A percentile compares a stretch with the other conserved stretches of the same genome.
phyloP scores from a whole-genome alignment of 1,140 invertebrate genomes.

The Neocloeon triangulifer region DNA sequence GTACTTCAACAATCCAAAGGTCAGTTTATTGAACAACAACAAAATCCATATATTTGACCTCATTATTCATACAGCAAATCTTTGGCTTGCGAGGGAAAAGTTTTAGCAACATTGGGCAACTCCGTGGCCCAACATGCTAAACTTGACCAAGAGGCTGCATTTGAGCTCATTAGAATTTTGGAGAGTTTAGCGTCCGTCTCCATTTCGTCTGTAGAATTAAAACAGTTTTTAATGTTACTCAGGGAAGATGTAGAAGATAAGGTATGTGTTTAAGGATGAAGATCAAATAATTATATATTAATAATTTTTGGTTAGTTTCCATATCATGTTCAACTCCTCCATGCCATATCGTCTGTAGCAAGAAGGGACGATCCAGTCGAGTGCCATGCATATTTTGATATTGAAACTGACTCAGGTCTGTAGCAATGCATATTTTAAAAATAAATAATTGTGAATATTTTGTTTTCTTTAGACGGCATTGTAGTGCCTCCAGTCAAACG shows the following conservation, averaged over 20 bases:
- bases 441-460: not conserved
- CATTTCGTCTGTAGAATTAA: slow-evolving; percentile 28
- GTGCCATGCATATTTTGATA: slow-evolving; percentile 25
- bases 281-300: slow-evolving; percentile 4
- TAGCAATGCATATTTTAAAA: not conserved
- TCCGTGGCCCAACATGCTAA: slow-evolving; percentile 14
- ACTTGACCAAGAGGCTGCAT: slow-evolving; percentile 15
- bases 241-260: slow-evolving; percentile 15
- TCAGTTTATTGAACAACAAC: slow-evolving; percentile 12
- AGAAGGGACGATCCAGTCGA: slow-evolving; percentile 17
- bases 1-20: slow-evolving; percentile 20
- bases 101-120: slow-evolving; percentile 19
- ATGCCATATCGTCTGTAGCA: slow-evolving; percentile 21
- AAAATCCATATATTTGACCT: slow-evolving; percentile 7
- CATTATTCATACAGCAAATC: slow-evolving; percentile 7
- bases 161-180: slow-evolving; percentile 27
- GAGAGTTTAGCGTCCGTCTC: slow-evolving; percentile 31
- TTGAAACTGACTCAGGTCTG: slow-evolving; percentile 19
- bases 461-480: slow-evolving; percentile 20
- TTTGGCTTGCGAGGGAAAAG: slow-evolving; percentile 10
- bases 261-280: no score
- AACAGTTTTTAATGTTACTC: slow-evolving; percentile 23
- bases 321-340: slow-evolving; percentile 19
- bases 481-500: slow-evolving; percentile 23
- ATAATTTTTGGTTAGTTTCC: slow-evolving; percentile 16